Evolutionary conservation across 2,113 vertebrate genomes (phyloP).

Genomic region (Eira barbara): DNA sequence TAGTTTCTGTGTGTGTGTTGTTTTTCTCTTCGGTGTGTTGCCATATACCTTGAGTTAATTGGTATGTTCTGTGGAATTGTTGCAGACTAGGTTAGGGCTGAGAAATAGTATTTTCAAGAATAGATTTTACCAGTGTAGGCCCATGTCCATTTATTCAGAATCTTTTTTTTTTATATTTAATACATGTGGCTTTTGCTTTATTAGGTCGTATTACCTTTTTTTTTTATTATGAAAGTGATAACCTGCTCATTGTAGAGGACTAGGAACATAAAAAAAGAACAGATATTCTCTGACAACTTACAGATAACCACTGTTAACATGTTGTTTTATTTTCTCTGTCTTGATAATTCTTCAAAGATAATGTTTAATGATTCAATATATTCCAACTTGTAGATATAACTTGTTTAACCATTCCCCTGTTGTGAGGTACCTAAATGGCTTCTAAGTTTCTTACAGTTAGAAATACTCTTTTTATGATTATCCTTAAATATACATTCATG

Average conservation of each 20-base stretch:
- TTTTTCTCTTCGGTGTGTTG: background rate
- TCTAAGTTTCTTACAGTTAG: background rate
- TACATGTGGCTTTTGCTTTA: background rate
- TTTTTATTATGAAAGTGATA: background rate
- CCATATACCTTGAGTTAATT: background rate
- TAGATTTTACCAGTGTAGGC: background rate
- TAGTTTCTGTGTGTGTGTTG: background rate
- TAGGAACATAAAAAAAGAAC: background rate
- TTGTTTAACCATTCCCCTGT: background rate
- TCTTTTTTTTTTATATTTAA: background rate
- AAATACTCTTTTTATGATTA: conserved; percentile 18
- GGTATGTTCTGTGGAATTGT: background rate
- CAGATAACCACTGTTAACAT: background rate
- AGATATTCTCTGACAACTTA: background rate
- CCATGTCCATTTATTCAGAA: background rate
- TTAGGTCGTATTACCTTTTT: background rate
- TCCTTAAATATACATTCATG: background rate
- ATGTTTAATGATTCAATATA: background rate
- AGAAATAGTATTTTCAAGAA: background rate
- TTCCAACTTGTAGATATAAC: background rate
- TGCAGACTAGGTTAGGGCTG: background rate
- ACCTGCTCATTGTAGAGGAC: background rate
- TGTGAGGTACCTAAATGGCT: background rate
- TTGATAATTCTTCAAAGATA: conserved; percentile 5
- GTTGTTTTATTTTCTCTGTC: background rate